Evolutionary conservation across 1,140 invertebrate genomes (phyloP).

Genomic region (Pemphigus obesinymphae): DNA sequence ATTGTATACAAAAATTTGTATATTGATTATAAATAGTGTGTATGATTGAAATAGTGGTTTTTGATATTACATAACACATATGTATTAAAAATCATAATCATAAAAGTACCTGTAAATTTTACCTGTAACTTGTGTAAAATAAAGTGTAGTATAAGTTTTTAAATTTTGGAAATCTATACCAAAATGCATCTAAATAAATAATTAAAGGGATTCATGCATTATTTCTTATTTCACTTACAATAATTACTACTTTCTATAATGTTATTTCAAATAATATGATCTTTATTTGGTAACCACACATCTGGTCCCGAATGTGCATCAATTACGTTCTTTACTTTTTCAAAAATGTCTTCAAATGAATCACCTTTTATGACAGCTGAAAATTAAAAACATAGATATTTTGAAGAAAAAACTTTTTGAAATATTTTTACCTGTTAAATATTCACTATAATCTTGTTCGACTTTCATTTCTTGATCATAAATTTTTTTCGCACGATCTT

Average conservation of each 20-base stretch:
- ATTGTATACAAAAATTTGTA: too few relatives aligned
- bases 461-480: conserved; percentile 93
- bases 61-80: background rate
- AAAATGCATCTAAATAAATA: background rate
- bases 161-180: background rate
- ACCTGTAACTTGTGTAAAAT: background rate
- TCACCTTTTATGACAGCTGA: conserved; percentile 92
- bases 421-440: conserved; percentile 67
- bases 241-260: background rate
- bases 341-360: conserved; percentile 95
- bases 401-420: background rate
- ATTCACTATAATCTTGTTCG: conserved; percentile 98
- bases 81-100: too few relatives aligned
- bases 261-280: conserved; percentile 15
- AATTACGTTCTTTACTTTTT: conserved; percentile 91
- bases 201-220: background rate
- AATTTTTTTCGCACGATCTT: conserved; percentile 95
- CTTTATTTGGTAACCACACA: conserved; percentile 83
- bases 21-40: too few relatives aligned
- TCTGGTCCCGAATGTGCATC: conserved; percentile 88
- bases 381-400: background rate
- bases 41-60: background rate
- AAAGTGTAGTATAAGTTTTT: background rate
- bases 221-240: background rate
- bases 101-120: background rate